Percentiles rank a stretch among this genome's conserved stretches.
phyloP scores from a whole-genome alignment of 2,888 invertebrate species.

The Dorcus parallelipipedus region DNA sequence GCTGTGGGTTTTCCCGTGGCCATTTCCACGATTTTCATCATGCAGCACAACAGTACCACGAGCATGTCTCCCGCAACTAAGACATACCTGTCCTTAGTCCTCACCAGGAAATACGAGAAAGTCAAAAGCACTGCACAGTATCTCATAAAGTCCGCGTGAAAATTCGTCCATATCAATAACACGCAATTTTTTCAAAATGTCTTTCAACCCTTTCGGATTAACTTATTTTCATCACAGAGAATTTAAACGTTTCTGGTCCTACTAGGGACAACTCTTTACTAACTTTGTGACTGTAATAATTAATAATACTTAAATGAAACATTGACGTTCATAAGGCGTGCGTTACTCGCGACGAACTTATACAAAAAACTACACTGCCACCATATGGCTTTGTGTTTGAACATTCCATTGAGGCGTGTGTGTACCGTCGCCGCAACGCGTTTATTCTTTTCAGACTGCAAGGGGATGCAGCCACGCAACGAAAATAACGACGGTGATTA shows the following conservation, averaged over 20 bases:
- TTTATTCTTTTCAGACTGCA: neutral
- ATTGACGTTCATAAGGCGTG: no score
- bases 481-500: neutral
- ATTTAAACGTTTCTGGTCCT: no score
- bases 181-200: no score
- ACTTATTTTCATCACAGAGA: no score
- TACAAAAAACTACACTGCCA: no score
- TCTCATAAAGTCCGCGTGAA: neutral
- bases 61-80: constrained; percentile 49
- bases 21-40: constrained; percentile 61
- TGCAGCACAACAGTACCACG: constrained; percentile 58
- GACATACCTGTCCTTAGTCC: constrained; percentile 28
- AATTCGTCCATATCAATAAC: no score
- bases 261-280: no score
- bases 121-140: neutral
- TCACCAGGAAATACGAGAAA: no score
- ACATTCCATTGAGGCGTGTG: neutral
- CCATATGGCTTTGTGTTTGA: neutral
- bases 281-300: no score
- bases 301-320: no score
- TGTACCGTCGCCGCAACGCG: neutral
- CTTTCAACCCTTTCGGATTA: no score
- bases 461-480: neutral
- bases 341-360: no score
- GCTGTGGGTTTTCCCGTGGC: constrained; percentile 40